Base-by-base conservation (phyloP, 2,113 vertebrate species). In the Myocastor coypus region DNA sequence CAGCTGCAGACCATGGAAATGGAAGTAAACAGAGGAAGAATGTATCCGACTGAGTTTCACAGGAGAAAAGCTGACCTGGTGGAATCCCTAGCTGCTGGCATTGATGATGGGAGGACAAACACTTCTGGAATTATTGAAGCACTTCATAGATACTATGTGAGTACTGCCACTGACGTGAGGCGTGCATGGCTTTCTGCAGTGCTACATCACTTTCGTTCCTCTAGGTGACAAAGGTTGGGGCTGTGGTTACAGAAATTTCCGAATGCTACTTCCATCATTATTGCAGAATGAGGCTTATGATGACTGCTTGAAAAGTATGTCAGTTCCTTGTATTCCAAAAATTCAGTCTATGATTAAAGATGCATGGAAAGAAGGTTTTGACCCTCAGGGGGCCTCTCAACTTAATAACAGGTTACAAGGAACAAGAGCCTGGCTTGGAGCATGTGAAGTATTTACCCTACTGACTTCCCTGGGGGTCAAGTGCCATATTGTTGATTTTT, bases 211-310 rank as follows among this genome's bases (percentile, higher is more conserved):
- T 99, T 98, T 98, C 99, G 99, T 75, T 99, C 98, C 10, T 99
- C 97, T 97, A 30, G 99, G 99, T 0, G 99, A 99, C 95, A 98
- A 96, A 98, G 99, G 99, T 94, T 99, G 99, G 99, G 99, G 99
- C 57, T 99, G 99, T 20, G 99, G 99, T 78, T 99, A 99, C 98
- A 99, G 99, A 97, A 99, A 99, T 98, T 98, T 99, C 98, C 99
- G 99, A 95, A 99, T 99, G 99, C 98, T 99, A 4, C 98, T 99
- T 94, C 99, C 99, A 64, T 99, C 99, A 0, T 98, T 99, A 66
- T 95, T 98, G 61, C 98, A 95, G 92, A 98, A 98, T 88, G 99
- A 99, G 71, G 59, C 90, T 8, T 99, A 98, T 95, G 95, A 97
- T 7, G 95, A 98, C 32, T 95, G 97, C 94, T 97, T 99, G 50